A percentile compares a stretch with the other conserved stretches of the same genome.
These are phyloP conservation scores for Periphyllus acericola DNA, from an alignment of 2,888 invertebrate species.

Conservation along the genomic window DNA sequence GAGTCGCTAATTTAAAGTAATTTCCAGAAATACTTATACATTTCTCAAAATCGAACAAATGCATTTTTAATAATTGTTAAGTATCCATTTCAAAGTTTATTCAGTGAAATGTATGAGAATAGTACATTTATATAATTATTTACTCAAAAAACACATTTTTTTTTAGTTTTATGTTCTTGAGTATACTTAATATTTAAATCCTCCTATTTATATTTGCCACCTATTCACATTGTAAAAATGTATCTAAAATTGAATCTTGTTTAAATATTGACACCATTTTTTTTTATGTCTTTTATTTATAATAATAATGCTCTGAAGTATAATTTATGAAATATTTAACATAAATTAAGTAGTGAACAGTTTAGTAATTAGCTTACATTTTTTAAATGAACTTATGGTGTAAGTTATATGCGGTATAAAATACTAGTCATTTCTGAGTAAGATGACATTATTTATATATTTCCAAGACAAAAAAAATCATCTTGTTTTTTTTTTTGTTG, in stretches of 20 bases:
- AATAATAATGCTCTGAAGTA: neutral
- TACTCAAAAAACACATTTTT: neutral
- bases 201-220: neutral
- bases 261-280: neutral
- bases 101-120: neutral
- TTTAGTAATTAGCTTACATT: neutral
- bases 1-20: neutral
- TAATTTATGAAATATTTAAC: neutral
- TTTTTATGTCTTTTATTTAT: neutral
- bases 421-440: constrained; percentile 43
- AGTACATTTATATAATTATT: neutral
- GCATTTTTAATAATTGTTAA: neutral
- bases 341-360: neutral
- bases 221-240: neutral
- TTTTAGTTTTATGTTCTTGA: neutral
- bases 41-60: neutral
- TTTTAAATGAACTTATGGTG: neutral
- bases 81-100: neutral
- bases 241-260: neutral
- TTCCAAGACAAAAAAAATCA: neutral
- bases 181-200: neutral
- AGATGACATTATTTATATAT: neutral
- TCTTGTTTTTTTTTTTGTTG: neutral
- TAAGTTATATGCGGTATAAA: neutral
- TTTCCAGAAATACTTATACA: neutral